Evolutionary conservation across 2,797 vertebrate species (phyloP), one percentile per base, ranked within the genome.

Genomic region (Linurgus olivaceus): DNA sequence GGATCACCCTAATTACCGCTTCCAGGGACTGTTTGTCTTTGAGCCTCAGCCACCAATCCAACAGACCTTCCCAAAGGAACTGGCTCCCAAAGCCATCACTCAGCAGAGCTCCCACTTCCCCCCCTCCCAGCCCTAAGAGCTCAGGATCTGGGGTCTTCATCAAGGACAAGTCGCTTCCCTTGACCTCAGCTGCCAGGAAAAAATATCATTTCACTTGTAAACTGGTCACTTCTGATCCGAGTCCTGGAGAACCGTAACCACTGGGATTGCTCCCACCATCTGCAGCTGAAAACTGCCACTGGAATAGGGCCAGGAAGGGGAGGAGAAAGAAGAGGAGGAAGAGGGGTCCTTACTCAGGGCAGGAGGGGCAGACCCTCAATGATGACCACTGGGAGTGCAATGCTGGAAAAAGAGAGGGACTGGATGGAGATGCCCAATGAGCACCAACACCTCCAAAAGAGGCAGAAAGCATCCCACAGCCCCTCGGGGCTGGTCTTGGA

Each of bases 1-100:
- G 77, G 93, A 96, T 96, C 94, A 57, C 62, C 50, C 83, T 88
- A 91, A 96, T 91, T 76, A 87, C 79, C 68, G 79, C 63, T 86
- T 86, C 82, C 57, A 76, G 79, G 59, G 55, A 35, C 65, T 91
- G 84, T 76, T 71, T 20, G 17, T 52, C 62, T 86, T 84, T 75
- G 61, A 88, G 81, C 1, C 2, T 66, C 59, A 76, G 59, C 9
- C 1, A 11, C 48, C 59, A 66, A 33, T 26, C 45, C 1, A 0
- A 51, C 72, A 92, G 66, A 74, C 72, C 24, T 88, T 76, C 67
- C 76, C 7, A 11, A 78, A 86, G 50, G 66, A 88, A 59, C 44
- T 6, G 17, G 65, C 79, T 93, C 74, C 38, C 74, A 31, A 75
- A 65, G 48, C 40, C 35, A 42, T 15, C 1, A 1, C 52, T 52